phyloP scores from a whole-genome alignment of 2,113 vertebrate species.

The Mastomys coucha region DNA sequence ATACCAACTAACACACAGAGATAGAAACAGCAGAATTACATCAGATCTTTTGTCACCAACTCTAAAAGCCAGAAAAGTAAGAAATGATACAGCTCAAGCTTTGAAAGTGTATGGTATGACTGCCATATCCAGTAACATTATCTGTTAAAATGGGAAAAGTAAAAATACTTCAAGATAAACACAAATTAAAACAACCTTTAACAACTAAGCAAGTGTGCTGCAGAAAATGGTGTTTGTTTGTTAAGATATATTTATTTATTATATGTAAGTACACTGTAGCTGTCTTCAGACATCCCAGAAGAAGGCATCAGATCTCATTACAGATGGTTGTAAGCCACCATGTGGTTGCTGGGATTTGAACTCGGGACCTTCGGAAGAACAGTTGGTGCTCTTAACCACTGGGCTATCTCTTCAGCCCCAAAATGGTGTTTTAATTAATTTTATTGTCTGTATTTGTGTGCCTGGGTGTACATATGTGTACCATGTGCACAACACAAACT shows the following conservation, averaged over 20 bases:
- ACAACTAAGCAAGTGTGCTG: background rate
- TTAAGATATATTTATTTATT: too few relatives aligned
- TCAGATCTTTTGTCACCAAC: background rate
- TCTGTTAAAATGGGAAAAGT: background rate
- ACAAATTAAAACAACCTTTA: background rate
- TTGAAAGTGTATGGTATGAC: background rate
- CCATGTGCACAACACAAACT: background rate
- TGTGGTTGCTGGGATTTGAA: too few relatives aligned
- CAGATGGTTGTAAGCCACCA: too few relatives aligned
- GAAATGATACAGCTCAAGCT: background rate
- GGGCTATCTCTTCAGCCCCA: too few relatives aligned
- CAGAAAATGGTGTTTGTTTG: too few relatives aligned
- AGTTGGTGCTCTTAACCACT: too few relatives aligned
- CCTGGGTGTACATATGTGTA: background rate
- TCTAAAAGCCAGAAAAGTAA: background rate
- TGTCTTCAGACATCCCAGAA: too few relatives aligned
- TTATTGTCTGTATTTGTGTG: background rate
- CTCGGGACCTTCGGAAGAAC: too few relatives aligned
- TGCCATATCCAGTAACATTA: background rate
- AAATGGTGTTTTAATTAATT: background rate
- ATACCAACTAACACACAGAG: background rate
- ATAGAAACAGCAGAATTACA: background rate
- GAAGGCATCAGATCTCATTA: too few relatives aligned
- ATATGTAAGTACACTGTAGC: too few relatives aligned
- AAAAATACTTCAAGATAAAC: background rate